Percentiles rank a stretch among this genome's conserved stretches.
Conservation (phyloP, 1,140 invertebrate genomes). For the Lasaia peninsularis region DNA sequence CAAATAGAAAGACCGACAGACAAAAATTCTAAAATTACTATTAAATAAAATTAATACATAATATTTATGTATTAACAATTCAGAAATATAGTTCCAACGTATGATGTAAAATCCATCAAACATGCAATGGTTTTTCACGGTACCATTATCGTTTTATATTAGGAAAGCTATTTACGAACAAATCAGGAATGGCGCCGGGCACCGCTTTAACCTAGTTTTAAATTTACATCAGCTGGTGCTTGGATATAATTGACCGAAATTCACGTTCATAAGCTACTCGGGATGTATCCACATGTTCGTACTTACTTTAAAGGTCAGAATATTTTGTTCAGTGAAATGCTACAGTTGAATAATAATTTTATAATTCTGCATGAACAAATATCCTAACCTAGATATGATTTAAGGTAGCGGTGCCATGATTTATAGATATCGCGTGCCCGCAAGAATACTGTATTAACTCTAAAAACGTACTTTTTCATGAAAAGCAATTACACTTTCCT, state of each 20-base stretch:
- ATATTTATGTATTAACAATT: no score
- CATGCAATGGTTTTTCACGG: not conserved
- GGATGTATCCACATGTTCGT: not conserved
- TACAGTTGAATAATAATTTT: not conserved
- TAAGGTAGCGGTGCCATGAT: no score
- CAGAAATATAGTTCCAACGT: not conserved
- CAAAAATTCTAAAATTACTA: no score
- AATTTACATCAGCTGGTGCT: conserved; percentile 56
- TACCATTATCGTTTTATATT: not conserved
- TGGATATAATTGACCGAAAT: conserved; percentile 50
- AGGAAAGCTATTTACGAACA: conserved; percentile 5
- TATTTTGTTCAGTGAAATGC: not conserved
- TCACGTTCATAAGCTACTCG: conserved; percentile 21
- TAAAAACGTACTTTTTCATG: no score
- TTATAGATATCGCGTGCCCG: no score
- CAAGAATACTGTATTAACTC: no score
- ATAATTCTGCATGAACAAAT: not conserved
- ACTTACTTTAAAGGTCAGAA: not conserved
- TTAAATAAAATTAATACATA: no score
- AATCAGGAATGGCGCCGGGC: conserved; percentile 35
- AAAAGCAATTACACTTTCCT: no score
- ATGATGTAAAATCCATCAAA: not conserved
- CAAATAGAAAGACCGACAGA: no score
- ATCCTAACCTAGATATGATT: not conserved
- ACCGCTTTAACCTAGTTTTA: conserved; percentile 64